Percentiles rank a stretch among this genome's conserved stretches.
These are phyloP conservation scores for Rhincodon typus DNA, from an alignment of 2,797 vertebrate species.

Conservation along the genomic window DNA sequence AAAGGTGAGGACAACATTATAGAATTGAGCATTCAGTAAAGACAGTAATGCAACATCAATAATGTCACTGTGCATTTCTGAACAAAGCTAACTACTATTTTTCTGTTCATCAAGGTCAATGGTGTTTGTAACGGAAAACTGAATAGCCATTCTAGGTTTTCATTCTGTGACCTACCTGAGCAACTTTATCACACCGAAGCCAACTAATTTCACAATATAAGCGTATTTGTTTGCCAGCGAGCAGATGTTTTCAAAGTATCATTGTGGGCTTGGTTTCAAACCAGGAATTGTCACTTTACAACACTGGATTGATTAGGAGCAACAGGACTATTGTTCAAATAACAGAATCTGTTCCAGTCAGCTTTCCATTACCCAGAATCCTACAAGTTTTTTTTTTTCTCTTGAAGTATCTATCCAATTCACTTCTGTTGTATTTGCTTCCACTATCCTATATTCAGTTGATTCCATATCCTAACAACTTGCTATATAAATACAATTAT, in stretches of 20 bases:
- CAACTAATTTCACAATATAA: background rate
- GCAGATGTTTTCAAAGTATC: background rate
- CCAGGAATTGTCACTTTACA: background rate
- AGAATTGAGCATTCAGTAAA: background rate
- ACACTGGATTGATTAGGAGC: constrained; percentile 5
- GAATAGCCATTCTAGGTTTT: background rate
- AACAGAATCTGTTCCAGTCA: too few species aligned
- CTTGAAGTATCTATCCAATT: too few species aligned
- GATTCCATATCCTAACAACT: background rate
- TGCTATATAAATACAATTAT: background rate
- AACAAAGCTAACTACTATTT: too few species aligned
- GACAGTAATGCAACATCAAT: background rate
- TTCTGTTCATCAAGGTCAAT: background rate
- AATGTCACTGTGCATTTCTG: background rate
- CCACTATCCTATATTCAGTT: background rate
- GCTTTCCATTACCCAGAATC: too few species aligned
- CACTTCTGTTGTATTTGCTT: background rate
- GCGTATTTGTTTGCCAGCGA: background rate
- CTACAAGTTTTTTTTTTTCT: too few species aligned
- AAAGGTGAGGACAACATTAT: background rate
- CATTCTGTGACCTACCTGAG: background rate
- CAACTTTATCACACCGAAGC: background rate
- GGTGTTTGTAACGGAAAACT: background rate
- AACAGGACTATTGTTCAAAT: background rate
- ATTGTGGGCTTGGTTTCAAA: background rate